Conservation (phyloP, 2,888 invertebrate species). For the Drosophila merina region DNA sequence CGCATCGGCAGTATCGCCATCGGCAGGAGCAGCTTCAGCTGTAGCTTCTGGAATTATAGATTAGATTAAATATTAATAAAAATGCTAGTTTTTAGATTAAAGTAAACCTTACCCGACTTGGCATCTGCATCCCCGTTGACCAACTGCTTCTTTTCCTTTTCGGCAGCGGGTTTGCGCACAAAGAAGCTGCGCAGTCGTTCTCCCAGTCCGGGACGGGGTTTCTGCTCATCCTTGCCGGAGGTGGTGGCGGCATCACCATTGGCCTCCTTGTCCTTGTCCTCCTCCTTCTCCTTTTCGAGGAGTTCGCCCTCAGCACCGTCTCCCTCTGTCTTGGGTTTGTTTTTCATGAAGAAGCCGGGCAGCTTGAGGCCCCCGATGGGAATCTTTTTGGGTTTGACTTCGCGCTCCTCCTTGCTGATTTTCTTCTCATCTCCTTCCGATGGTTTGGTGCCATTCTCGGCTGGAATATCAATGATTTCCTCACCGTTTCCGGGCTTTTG, state of each 20-base stretch:
- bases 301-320: constrained; percentile 84
- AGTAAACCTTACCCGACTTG: constrained; percentile 79
- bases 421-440: constrained; percentile 76
- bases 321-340: constrained; percentile 89
- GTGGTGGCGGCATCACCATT: constrained; percentile 52
- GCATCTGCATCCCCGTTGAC: constrained; percentile 81
- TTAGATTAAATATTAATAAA: background rate
- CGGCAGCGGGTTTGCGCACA: constrained; percentile 84
- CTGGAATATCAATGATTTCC: constrained; percentile 82
- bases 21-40: constrained; percentile 73
- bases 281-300: constrained; percentile 84
- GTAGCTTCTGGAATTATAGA: constrained; percentile 72
- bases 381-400: constrained; percentile 92
- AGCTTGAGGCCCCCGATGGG: constrained; percentile 95
- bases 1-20: constrained; percentile 51
- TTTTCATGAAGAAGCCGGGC: constrained; percentile 93
- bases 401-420: constrained; percentile 87
- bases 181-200: constrained; percentile 86
- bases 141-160: constrained; percentile 78
- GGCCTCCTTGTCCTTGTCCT: constrained; percentile 77
- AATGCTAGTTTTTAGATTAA: background rate
- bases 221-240: constrained; percentile 72
- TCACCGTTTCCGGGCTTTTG: constrained; percentile 69
- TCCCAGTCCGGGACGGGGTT: constrained; percentile 81
- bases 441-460: constrained; percentile 64